These are phyloP conservation scores for Aurelia coerulea DNA, from an alignment of 30 jellyfish, hydroid and myxozoan genomes.

Conservation along the genomic window DNA sequence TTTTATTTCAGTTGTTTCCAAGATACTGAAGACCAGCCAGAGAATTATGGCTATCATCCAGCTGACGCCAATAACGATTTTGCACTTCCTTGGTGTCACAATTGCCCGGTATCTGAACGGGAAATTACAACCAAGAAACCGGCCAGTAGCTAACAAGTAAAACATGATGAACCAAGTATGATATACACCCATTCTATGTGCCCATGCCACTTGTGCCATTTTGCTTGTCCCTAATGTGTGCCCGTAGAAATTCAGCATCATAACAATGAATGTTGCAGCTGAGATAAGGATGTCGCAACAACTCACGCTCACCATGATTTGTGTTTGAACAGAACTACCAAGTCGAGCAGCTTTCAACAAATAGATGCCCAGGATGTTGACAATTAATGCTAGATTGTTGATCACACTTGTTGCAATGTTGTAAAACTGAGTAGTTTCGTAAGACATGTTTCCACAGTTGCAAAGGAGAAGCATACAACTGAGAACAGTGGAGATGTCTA, in stretches of 20 bases:
- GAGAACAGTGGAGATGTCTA: too few relatives aligned
- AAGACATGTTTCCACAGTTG: too few relatives aligned
- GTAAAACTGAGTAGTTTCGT: too few relatives aligned
- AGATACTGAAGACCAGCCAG: not conserved
- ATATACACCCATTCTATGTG: not conserved
- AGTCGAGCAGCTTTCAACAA: not conserved
- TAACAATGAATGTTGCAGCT: not conserved
- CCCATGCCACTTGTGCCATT: not conserved
- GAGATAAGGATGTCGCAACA: slow-evolving; percentile 6
- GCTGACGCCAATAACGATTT: not conserved
- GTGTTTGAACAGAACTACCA: not conserved
- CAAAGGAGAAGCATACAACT: too few relatives aligned
- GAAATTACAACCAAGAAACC: slow-evolving; percentile 16
- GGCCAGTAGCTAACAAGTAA: slow-evolving; percentile 5
- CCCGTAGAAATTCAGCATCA: not conserved
- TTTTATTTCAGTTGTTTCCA: not conserved
- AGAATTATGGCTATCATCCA: not conserved
- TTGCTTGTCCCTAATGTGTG: not conserved
- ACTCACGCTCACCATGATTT: not conserved
- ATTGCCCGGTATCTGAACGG: slow-evolving; percentile 6
- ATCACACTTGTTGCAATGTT: too few relatives aligned
- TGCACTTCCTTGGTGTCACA: not conserved
- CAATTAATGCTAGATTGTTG: not conserved
- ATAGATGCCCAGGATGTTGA: slow-evolving; percentile 1
- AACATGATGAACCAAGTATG: slow-evolving; percentile 10